A percentile compares a stretch with the other conserved stretches of the same genome.
These are phyloP conservation scores for Linurgus olivaceus DNA, from an alignment of 2,797 vertebrate genomes.

Conservation along the genomic window DNA sequence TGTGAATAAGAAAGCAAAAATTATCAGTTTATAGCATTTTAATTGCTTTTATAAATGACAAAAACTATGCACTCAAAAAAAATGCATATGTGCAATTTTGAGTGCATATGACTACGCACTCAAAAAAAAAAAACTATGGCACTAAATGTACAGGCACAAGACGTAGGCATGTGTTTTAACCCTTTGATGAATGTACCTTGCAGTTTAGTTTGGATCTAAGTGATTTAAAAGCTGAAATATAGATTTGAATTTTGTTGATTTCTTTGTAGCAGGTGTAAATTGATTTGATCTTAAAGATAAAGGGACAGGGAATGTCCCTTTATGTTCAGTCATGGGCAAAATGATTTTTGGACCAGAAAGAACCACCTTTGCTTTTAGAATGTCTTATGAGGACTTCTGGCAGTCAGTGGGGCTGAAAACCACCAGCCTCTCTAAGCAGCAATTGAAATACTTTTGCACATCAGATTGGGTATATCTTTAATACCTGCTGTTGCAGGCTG, in stretches of 20 bases:
- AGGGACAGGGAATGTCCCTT: accelerated
- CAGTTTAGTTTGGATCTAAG: neutral
- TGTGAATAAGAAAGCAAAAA: neutral
- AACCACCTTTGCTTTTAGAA: neutral
- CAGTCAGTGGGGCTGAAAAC: neutral
- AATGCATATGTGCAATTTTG: too few relatives aligned
- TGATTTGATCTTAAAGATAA: neutral
- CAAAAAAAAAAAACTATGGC: neutral
- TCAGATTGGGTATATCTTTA: neutral
- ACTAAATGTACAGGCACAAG: neutral
- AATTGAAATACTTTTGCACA: neutral
- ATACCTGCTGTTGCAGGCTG: neutral
- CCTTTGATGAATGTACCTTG: neutral
- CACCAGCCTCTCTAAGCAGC: neutral
- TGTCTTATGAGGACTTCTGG: neutral
- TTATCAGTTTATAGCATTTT: neutral
- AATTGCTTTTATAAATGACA: neutral
- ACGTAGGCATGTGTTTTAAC: neutral
- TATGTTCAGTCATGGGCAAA: neutral
- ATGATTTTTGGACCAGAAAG: neutral
- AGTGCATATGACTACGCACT: neutral
- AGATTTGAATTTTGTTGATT: neutral
- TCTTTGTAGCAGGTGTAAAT: neutral
- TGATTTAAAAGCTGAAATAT: neutral
- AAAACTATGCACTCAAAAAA: neutral